Evolutionary conservation across 1,140 invertebrate species (phyloP), one percentile per base, ranked within the genome.

Genomic region (Nymphalis io): DNA sequence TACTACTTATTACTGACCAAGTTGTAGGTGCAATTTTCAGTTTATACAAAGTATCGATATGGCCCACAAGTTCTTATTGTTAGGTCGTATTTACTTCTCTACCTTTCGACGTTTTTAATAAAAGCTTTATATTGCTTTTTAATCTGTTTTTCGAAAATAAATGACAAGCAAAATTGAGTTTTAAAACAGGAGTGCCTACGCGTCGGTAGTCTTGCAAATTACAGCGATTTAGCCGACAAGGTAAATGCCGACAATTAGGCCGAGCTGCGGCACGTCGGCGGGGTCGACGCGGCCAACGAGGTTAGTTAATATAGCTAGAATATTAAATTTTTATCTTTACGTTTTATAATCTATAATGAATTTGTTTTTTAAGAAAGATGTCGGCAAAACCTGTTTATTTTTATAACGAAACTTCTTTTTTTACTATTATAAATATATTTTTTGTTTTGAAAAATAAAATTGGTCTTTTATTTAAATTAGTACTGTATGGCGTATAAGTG

Each of bases 191-290:
- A 20, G 16, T 11, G 18, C 20, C 21, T 48, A 44, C 23, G 46
- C 60, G 39, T 20, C 39, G 42, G 42, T 53, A 12, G 18, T 33
- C 42, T 62, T 33, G 60, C 60, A 62, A 62, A 62, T 62, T 63
- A 38, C 12, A 53, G 46, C 46, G 46, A 63, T 39, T 63, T 63
- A 38, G 46, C 46, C 27, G 58, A 42, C 58, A 62, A 63, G 60
- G 60, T 63, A 39, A 63, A 63, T 63, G 60, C 46, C 27, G 60
- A 63, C 60, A 63, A 63, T 63, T 63, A 53, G 46, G 60, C 16
- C 21, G 23, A 15, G 20, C 57, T 46, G 46, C 60, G 27, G 57
- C 23, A 23, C 21, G 44, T 48, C 33, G n/a, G 12, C 48, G 13
- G 38, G 60, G 60, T 39, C 44, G 60, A 13, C 23, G 4, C 46